Evolutionary conservation across 1,140 invertebrate genomes (phyloP), one percentile per base, ranked within the genome.

Genomic region (Drosophila tsacasi): DNA sequence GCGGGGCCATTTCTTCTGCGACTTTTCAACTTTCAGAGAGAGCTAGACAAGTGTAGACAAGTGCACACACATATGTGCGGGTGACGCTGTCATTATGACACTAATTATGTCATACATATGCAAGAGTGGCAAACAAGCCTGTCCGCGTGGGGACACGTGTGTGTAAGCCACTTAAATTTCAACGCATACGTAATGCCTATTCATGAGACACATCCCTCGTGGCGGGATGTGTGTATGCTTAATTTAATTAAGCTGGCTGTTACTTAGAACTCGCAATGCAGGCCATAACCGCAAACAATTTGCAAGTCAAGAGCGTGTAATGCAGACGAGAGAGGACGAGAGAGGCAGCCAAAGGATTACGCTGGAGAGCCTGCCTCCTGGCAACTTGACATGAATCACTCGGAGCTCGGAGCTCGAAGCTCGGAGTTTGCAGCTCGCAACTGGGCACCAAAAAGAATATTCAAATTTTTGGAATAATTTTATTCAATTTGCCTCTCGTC

Each of bases 91-190:
- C 76, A 87, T 89, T 90, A 90, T 89, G 76, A 74, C 71, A 89
- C 84, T 90, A 90, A 89, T 89, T 90, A 89, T 90, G 84, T 90
- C 81, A 85, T 89, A 90, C 85, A 89, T 89, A 90, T 84, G 81
- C 84, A 84, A 79, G 83, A 89, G 81, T 85, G 71, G 85, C 84
- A 90, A 90, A 90, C 86, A 89, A 85, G 63, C 68, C 60, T 67
- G 55, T 42, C 52, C 49, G 42, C 39, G 63, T 47, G 58, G 77
- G 81, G 82, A 77, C 66, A 79, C 76, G 76, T 83, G 82, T 83
- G 77, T 87, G 84, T 89, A 81, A 84, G 85, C 84, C 84, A 87
- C 84, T 87, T 87, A 87, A 90, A 90, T 81, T 89, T 89, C 83
- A 87, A 89, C 85, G 85, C 72, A 86, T 83, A 83, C 83, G 76